Evolutionary conservation across 2,113 vertebrate genomes (phyloP).

Genomic region (Chaenogobius annularis): DNA sequence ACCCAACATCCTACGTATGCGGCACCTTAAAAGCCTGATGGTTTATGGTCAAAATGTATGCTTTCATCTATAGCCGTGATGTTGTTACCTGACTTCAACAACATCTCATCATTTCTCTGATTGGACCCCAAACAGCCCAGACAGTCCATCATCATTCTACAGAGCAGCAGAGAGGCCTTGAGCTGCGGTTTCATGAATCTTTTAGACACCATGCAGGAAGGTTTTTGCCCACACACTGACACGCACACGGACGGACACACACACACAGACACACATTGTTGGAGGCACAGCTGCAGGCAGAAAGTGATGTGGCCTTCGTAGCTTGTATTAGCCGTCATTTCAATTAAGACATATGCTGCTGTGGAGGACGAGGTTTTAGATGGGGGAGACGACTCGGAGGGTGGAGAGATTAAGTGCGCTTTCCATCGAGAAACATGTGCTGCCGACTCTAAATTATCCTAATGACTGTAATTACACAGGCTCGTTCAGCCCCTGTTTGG

Average conservation of each 20-base stretch:
- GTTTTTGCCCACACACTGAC: conserved; percentile 24
- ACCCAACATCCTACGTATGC: conserved; percentile 17
- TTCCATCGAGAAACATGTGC: conserved; percentile 62
- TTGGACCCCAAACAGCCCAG: conserved; percentile 39
- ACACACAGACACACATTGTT: conserved; percentile 34
- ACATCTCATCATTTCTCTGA: conserved; percentile 50
- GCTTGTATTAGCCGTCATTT: conserved; percentile 63
- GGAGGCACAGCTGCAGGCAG: conserved; percentile 60
- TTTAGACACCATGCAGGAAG: conserved; percentile 54
- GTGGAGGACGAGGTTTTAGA: conserved; percentile 14
- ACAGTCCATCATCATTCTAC: conserved; percentile 54
- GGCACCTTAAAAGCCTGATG: conserved; percentile 25
- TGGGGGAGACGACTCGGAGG: conserved; percentile 58
- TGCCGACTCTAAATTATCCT: conserved; percentile 59
- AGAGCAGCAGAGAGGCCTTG: conserved; percentile 46
- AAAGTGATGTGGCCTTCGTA: conserved; percentile 63
- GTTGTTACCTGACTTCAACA: conserved; percentile 35
- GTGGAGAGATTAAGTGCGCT: conserved; percentile 62
- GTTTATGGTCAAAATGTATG: conserved; percentile 25
- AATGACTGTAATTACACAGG: conserved; percentile 68
- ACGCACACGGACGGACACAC: conserved; percentile 1
- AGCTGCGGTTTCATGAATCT: conserved; percentile 62
- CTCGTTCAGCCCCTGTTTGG: conserved; percentile 53
- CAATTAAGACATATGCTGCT: conserved; percentile 67
- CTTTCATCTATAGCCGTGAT: conserved; percentile 48